phyloP scores from a whole-genome alignment of 2,888 invertebrate genomes.

The Lymantria monacha region DNA sequence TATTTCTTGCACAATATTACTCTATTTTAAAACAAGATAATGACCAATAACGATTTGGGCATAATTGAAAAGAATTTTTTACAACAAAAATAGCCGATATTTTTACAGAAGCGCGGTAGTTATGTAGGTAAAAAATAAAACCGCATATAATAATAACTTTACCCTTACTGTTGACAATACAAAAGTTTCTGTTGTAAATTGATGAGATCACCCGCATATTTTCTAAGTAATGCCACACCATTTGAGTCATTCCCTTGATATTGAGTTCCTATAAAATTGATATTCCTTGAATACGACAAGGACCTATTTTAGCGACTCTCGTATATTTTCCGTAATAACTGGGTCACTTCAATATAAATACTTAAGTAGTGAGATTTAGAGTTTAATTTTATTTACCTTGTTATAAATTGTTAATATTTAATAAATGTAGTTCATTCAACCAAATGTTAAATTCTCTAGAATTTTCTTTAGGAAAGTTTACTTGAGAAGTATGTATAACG shows the following conservation, averaged over 20 bases:
- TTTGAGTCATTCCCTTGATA: constrained; percentile 44
- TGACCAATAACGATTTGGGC: too few species aligned
- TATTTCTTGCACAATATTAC: too few species aligned
- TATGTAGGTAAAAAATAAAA: too few species aligned
- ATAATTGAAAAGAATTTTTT: too few species aligned
- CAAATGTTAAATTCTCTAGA: background rate
- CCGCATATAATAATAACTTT: background rate
- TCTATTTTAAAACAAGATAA: too few species aligned
- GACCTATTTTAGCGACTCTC: background rate
- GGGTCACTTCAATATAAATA: background rate
- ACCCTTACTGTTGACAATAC: constrained; percentile 12
- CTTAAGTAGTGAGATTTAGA: background rate
- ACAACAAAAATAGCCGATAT: too few species aligned
- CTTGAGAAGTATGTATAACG: too few species aligned
- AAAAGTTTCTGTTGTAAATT: constrained; percentile 28
- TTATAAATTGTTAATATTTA: background rate
- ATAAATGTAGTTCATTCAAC: background rate
- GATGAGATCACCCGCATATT: constrained; percentile 63
- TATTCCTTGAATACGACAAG: background rate
- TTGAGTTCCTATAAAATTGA: constrained; percentile 12
- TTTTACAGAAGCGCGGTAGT: too few species aligned
- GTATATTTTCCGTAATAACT: background rate
- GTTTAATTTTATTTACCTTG: too few species aligned
- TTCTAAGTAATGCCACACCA: constrained; percentile 49
- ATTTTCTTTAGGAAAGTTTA: background rate